A percentile compares a stretch with the other conserved stretches of the same genome.
phyloP scores from a whole-genome alignment of 1,140 invertebrate species.

The Charaxes varanes region DNA sequence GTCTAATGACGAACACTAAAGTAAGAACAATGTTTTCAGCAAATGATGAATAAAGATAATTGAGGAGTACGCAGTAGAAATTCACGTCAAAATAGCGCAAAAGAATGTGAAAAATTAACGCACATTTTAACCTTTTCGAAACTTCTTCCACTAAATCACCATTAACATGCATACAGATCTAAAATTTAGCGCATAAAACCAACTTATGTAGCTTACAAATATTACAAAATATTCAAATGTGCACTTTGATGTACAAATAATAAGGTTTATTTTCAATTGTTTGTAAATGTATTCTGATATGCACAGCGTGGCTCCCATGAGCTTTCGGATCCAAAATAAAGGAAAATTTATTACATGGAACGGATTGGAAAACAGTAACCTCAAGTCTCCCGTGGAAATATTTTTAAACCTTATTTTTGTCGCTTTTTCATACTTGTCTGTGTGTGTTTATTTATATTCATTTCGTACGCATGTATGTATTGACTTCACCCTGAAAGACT shows the following conservation, averaged over 20 bases:
- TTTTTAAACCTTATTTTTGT: conserved; percentile 3
- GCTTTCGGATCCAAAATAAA: conserved; percentile 26
- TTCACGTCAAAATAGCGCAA: no score
- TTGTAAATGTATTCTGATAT: conserved; percentile 1
- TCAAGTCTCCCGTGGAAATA: conserved; percentile 13
- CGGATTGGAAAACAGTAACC: conserved; percentile 27
- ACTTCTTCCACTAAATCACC: conserved; percentile 5
- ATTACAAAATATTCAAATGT: not conserved
- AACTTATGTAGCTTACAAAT: conserved; percentile 5
- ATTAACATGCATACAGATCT: conserved; percentile 11
- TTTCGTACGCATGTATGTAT: no score
- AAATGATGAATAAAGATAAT: no score
- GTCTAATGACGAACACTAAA: no score
- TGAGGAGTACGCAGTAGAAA: no score
- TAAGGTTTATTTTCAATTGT: conserved; percentile 2
- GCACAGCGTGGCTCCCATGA: conserved; percentile 13
- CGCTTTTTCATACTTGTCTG: conserved; percentile 5
- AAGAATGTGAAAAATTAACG: no score
- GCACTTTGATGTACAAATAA: not conserved
- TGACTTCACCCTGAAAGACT: no score
- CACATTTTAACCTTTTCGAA: no score
- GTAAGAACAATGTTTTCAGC: no score
- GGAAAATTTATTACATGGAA: conserved; percentile 27
- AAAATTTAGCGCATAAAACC: conserved; percentile 11
- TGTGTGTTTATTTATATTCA: no score